Evolutionary conservation across 2,888 invertebrate species (phyloP), one percentile per base, ranked within the genome.

Genomic region (Chorisops tibialis): DNA sequence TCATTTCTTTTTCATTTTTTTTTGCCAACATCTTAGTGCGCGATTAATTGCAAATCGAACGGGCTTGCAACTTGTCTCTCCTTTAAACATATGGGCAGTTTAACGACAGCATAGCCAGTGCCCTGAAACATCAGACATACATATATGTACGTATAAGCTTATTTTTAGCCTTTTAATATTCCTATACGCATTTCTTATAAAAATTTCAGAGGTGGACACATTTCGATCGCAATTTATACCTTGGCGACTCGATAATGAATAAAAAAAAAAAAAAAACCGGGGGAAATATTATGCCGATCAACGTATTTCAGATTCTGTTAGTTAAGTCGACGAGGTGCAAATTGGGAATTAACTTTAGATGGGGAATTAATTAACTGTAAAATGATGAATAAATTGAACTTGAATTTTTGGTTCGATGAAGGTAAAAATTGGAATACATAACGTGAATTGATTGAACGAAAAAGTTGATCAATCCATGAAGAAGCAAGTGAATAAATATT

Each of bases 241-340:
- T 37, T 30, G 7, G 30, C 30, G 30, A 30, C 30, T 5, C 5
- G 30, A 5, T 30, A 30, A 30, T 30, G 30, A 30, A 9, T 9
- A 37, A 37, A 37, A 9, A 7, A 9, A 37, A 7, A 37, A 3
- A 12, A 41, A 41, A 41, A 41, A 16, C n/a, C 11, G 12, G 12
- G 7, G 7, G 37, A 37, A 37, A 7, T 7, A 37, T 37, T 7
- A 37, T 30, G 30, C 30, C 41, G 41, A 41, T 12, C n/a, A 45
- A 49, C 41, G 14, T 51, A 60, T 49, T 60, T 60, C 43, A 51
- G 50, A 60, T 60, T 60, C 60, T 22, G 41, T 24, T 50, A 51
- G 60, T 50, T 43, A 43, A 43, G 21, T 51, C 50, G 50, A 60
- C 60, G 43, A 60, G 60, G 51, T 60, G 60, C 51, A 60, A 60